Evolutionary conservation across 2,888 invertebrate species (phyloP), one percentile per base, ranked within the genome.

Genomic region (Ernsta delagoae): DNA sequence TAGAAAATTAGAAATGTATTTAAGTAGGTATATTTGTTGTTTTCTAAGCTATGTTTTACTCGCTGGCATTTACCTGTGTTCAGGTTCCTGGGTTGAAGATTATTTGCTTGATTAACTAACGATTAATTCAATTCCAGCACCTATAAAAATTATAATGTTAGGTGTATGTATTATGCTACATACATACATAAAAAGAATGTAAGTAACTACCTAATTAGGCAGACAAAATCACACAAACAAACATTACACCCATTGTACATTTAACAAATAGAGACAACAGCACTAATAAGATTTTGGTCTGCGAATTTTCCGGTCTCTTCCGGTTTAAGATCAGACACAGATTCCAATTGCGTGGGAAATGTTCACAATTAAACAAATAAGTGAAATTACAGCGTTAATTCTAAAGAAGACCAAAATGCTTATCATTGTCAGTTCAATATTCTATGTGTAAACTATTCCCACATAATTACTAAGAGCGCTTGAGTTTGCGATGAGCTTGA

Each of bases 391-490:
- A 11, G 16, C 24, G 16, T 59, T 8, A 43, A 45, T 39, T 65
- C 36, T 34, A 59, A 36, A 59, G 36, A n/a, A 65, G 36, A 16
- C 16, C 39, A 57, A 57, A 53, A 65, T 65, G 48, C 48, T 65
- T 65, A 48, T 50, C 48, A 48, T 48, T 48, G 48, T 48, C 48
- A 12, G 12, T 48, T 48, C 12, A 48, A 64, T 64, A 67, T 65
- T 60, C 70, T n/a, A 34, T 67, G 59, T 65, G 48, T 66, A 70
- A 65, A 71, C 63, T 68, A 68, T 72, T 76, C 75, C 74, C 78
- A 78, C 77, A 75, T 74, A 72, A 78, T 77, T 78, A 76, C 77
- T 60, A 45, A 59, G 53, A 53, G 59, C 59, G 41, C 54, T 34
- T 48, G 36, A 75, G 48, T 12, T 48, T 11, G 75, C 75, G 75